These are phyloP conservation scores for Doryteuthis pealeii DNA, from an alignment of 1,140 invertebrate genomes.

Conservation along the genomic window DNA sequence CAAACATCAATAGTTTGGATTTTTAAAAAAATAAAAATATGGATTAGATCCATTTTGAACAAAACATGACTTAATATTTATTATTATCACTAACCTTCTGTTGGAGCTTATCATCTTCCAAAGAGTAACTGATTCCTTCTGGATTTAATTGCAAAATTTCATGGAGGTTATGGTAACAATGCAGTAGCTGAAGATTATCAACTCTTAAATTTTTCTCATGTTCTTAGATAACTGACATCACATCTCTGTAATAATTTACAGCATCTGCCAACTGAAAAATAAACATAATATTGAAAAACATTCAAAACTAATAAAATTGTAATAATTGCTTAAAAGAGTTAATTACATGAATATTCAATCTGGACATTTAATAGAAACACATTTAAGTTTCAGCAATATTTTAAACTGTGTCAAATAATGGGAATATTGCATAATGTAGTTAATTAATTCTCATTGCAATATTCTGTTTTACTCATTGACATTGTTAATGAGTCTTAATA, in stretches of 20 bases:
- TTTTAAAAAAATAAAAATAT: too few species aligned
- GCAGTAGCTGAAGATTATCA: conserved; percentile 69
- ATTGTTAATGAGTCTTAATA: too few species aligned
- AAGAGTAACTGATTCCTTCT: conserved; percentile 60
- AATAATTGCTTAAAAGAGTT: conserved; percentile 8
- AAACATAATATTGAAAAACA: conserved; percentile 10
- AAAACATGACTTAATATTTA: too few species aligned
- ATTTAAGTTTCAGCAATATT: too few species aligned
- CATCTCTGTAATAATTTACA: conserved; percentile 67
- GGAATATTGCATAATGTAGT: too few species aligned
- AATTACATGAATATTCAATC: conserved; percentile 6
- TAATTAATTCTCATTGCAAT: too few species aligned
- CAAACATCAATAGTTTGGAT: too few species aligned
- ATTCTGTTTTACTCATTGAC: too few species aligned
- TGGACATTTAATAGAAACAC: too few species aligned
- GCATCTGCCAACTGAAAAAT: conserved; percentile 61
- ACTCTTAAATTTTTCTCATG: conserved; percentile 64
- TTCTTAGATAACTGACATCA: conserved; percentile 65
- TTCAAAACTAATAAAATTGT: too few species aligned
- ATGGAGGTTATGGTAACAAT: conserved; percentile 71
- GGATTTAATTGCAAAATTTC: conserved; percentile 58
- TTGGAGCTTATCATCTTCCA: conserved; percentile 63
- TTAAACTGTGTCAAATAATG: too few species aligned
- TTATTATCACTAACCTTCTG: conserved; percentile 51
- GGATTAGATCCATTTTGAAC: too few species aligned